Evolutionary conservation across 2,888 invertebrate genomes (phyloP), one percentile per base, ranked within the genome.

Genomic region (Amorpha juglandis): DNA sequence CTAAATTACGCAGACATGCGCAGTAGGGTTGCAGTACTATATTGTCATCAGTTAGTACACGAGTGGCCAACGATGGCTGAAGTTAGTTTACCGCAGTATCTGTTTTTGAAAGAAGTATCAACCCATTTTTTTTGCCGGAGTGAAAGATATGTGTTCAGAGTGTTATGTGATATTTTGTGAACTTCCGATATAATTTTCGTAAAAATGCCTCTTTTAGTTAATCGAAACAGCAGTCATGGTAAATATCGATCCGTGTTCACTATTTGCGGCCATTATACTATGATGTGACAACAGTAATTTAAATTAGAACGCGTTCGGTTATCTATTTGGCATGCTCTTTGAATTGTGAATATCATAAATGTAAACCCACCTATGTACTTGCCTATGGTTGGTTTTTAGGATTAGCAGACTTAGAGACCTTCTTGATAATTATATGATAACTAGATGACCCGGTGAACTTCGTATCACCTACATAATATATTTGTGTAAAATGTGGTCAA

Each of bases 1-100:
- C 89, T 81, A 83, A 85, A 85, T 79, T 87, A 82, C 79, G 82
- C 84, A 89, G 92, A 91, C 92, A 88, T 89, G 92, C 92, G 92
- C 88, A 83, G 76, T 86, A 79, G 88, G 88, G 87, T 82, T 80
- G 82, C 81, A 81, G 80, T 78, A 79, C 81, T 76, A 78, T 82
- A 80, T 81, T 78, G 78, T 81, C 80, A 80, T 78, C 82, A 76
- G 71, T 78, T 79, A 81, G 81, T 82, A 75, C 76, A 82, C 77
- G 81, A 79, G 82, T 82, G 78, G 86, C 80, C 79, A 81, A 88
- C 87, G 85, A 90, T 90, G 91, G 84, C 81, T 80, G 81, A 75
- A 78, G 76, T 78, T 79, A 80, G 77, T 78, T 79, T 80, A 78
- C 79, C 81, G 79, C 80, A 78, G 81, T 82, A 74, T 72, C 71